phyloP scores from a whole-genome alignment of 2,797 vertebrate species.

The Phoebastria nigripes region DNA sequence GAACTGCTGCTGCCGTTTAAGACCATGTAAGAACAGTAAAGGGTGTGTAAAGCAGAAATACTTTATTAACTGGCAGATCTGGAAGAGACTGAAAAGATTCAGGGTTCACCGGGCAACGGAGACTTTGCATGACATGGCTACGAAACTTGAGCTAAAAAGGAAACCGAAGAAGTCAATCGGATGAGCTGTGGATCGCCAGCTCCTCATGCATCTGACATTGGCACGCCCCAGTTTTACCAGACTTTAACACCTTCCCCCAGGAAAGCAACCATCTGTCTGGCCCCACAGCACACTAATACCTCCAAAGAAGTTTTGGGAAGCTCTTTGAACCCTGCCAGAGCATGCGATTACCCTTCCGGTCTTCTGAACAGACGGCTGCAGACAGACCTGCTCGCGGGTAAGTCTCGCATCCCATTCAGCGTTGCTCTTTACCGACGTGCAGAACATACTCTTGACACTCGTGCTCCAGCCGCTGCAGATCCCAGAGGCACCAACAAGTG shows the following conservation, averaged over 20 bases:
- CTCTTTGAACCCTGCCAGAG: background rate
- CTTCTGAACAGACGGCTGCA: background rate
- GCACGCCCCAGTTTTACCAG: background rate
- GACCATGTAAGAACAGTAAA: accelerated
- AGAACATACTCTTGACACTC: accelerated
- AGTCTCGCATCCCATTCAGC: accelerated
- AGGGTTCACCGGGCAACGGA: accelerated
- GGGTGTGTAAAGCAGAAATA: background rate
- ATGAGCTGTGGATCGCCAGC: background rate
- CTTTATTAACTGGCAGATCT: background rate
- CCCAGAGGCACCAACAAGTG: background rate
- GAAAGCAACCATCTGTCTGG: background rate
- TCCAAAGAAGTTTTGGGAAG: background rate
- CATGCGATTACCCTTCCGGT: accelerated
- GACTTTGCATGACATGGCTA: accelerated
- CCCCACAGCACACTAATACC: background rate
- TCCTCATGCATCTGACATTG: accelerated
- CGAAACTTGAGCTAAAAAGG: background rate
- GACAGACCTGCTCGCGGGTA: background rate
- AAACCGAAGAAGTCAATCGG: accelerated
- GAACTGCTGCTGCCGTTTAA: background rate
- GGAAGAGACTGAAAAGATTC: background rate
- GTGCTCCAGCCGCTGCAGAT: background rate
- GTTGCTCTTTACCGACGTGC: accelerated
- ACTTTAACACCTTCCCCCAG: background rate